These are phyloP conservation scores for Micrastur ruficollis DNA, from an alignment of 2,797 vertebrate genomes.

Conservation along the genomic window DNA sequence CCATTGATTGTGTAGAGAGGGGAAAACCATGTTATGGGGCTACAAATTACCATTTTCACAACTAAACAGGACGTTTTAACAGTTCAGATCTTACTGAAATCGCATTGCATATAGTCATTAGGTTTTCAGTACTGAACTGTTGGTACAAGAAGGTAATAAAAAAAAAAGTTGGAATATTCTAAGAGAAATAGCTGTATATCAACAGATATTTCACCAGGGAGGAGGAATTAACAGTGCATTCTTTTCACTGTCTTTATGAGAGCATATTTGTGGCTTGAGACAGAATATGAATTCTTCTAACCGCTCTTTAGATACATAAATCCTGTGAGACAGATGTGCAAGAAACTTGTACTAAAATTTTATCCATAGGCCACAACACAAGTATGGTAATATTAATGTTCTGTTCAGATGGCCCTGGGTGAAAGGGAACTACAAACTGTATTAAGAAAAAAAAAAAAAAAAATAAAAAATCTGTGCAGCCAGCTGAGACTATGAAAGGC, in stretches of 20 bases:
- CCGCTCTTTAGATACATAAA: accelerated
- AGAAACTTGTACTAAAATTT: not conserved
- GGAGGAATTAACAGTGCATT: not conserved
- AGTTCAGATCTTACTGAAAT: not conserved
- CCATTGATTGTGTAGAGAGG: not conserved
- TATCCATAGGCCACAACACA: not conserved
- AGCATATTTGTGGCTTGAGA: not conserved
- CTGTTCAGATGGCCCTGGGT: not conserved
- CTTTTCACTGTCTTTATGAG: not conserved
- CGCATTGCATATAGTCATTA: not conserved
- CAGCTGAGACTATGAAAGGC: not conserved
- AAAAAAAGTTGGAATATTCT: not conserved
- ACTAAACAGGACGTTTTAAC: not conserved
- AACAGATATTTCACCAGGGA: not conserved
- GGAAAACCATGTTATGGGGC: not conserved
- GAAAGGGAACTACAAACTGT: not conserved
- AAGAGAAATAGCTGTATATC: not conserved
- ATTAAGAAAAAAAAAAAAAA: not conserved
- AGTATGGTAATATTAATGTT: not conserved
- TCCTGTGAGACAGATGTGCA: not conserved
- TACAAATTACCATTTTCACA: not conserved
- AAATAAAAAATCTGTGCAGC: not conserved
- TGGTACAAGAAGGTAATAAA: not conserved
- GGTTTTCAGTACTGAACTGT: not conserved
- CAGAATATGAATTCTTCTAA: not conserved